Conservation (phyloP, 2,888 invertebrate genomes). For the Yponomeuta plumbellus region DNA sequence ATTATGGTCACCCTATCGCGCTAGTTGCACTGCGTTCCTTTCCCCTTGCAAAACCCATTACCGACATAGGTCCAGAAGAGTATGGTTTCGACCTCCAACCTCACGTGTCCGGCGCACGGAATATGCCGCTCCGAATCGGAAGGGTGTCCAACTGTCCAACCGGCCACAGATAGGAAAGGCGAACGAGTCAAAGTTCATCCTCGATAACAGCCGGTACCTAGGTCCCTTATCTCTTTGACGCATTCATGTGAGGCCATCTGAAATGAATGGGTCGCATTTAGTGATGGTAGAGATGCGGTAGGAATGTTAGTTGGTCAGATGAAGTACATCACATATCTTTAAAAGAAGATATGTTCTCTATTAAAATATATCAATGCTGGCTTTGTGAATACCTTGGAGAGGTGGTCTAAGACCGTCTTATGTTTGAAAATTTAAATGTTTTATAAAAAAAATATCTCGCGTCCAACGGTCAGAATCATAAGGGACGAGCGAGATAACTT, state of each 20-base stretch:
- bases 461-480: no score
- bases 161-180: constrained; percentile 6
- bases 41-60: background rate
- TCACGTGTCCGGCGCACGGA: background rate
- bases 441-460: no score
- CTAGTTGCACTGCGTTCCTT: no score
- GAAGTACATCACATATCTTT: no score
- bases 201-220: constrained; percentile 1
- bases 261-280: background rate
- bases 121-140: background rate
- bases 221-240: constrained; percentile 1
- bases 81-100: background rate
- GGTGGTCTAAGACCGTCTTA: background rate
- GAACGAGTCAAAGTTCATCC: constrained; percentile 12
- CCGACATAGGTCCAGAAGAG: background rate
- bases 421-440: no score
- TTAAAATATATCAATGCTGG: background rate
- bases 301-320: background rate
- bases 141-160: background rate
- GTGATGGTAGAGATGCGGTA: background rate
- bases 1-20: no score
- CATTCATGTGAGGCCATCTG: background rate
- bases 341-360: background rate
- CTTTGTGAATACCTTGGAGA: background rate
- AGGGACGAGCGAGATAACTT: no score